A percentile compares a stretch with the other conserved stretches of the same genome.
These are phyloP conservation scores for Heliconius hewitsoni DNA, from an alignment of 1,140 invertebrate genomes.

Conservation along the genomic window DNA sequence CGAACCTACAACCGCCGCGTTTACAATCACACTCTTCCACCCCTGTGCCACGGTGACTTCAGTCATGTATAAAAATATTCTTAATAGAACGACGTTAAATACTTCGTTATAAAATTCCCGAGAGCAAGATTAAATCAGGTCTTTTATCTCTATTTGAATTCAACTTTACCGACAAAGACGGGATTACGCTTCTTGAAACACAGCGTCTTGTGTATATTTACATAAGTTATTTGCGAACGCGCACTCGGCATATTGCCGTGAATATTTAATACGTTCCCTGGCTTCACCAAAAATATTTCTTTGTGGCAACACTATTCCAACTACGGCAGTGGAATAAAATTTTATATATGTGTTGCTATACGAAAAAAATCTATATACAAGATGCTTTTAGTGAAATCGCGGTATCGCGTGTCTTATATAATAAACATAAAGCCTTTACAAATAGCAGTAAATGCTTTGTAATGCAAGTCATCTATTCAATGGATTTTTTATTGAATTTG, in stretches of 20 bases:
- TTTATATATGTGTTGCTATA: constrained; percentile 34
- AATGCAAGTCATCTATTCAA: constrained; percentile 31
- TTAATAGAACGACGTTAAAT: not conserved
- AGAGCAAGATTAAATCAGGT: constrained; percentile 15
- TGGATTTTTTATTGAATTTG: not conserved
- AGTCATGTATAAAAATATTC: not conserved
- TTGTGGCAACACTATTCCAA: constrained; percentile 47
- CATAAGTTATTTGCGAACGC: constrained; percentile 60
- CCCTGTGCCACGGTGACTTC: no score
- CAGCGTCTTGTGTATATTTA: constrained; percentile 58
- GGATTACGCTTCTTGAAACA: constrained; percentile 49
- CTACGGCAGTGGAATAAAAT: constrained; percentile 48
- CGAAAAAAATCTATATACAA: constrained; percentile 23
- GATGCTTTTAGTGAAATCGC: constrained; percentile 40
- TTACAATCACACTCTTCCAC: no score
- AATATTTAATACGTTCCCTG: constrained; percentile 56
- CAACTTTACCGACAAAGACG: constrained; percentile 35
- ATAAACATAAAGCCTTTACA: constrained; percentile 28
- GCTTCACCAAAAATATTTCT: constrained; percentile 53
- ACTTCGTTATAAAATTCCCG: constrained; percentile 6
- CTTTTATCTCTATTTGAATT: constrained; percentile 35
- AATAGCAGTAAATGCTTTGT: constrained; percentile 29
- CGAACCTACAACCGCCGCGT: no score
- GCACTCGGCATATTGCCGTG: constrained; percentile 45
- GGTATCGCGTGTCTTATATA: constrained; percentile 35